Evolutionary conservation across 2,888 invertebrate genomes (phyloP).

Genomic region (Drosophila setosimentum): DNA sequence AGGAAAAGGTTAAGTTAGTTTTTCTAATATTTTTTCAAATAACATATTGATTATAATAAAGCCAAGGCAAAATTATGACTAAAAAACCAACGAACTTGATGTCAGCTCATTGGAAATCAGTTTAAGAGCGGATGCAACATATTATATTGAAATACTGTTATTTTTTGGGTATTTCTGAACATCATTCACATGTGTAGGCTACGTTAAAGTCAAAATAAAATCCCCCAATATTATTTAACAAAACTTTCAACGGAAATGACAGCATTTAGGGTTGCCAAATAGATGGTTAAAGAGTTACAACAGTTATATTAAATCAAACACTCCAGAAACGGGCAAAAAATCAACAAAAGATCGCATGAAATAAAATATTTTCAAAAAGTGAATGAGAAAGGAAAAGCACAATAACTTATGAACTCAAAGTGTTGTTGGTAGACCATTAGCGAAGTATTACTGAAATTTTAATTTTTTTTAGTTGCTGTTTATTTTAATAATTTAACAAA

Average conservation of each 20-base stretch:
- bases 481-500: constrained; percentile 45
- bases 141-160: background rate
- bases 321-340: constrained; percentile 42
- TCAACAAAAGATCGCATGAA: constrained; percentile 45
- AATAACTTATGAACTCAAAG: constrained; percentile 17
- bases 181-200: background rate
- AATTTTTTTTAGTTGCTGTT: constrained; percentile 39
- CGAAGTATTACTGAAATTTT: constrained; percentile 33
- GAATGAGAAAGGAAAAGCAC: constrained; percentile 14
- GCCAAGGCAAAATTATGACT: background rate
- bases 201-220: constrained; percentile 13
- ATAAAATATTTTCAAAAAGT: constrained; percentile 23
- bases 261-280: constrained; percentile 60
- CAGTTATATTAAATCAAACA: constrained; percentile 37
- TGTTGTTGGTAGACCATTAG: constrained; percentile 25
- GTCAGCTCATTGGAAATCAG: background rate
- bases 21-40: background rate
- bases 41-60: background rate
- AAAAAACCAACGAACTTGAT: constrained; percentile 48
- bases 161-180: background rate
- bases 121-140: background rate
- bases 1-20: background rate
- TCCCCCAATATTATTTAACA: constrained; percentile 40
- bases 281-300: constrained; percentile 46
- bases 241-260: constrained; percentile 72